Evolutionary conservation across 2,113 vertebrate genomes (phyloP), one percentile per base, ranked within the genome.

Genomic region (Lampris megalopsis): DNA sequence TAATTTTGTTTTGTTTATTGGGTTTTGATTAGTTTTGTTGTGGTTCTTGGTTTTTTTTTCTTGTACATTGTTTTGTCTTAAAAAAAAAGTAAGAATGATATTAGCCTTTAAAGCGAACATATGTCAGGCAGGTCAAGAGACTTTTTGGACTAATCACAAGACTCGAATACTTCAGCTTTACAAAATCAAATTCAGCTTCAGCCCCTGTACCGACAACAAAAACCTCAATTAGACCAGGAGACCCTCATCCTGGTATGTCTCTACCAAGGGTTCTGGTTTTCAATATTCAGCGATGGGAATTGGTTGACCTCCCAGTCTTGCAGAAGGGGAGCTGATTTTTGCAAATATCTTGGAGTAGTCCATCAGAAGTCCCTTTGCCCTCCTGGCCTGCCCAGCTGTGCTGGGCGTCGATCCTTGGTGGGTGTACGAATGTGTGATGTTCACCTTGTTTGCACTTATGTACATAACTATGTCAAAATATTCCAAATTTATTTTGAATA

Each of bases 391-490:
- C 79, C 86, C 92, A 91, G 94, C 95, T 96, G 96, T 97, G 95
- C 96, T 97, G 95, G 89, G 94, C 94, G 93, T 95, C 66, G 68
- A 86, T 93, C 93, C 95, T 95, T 95, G 94, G 95, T 96, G 94
- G 95, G 95, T 96, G 95, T 96, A 96, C 90, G 96, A 95, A 95
- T 96, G 96, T 97, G 96, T 97, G 93, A 97, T 93, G 95, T 94
- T 96, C 95, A 96, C 94, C 95, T 96, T 95, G 95, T 97, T 97
- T 97, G 96, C 97, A 98, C 97, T 97, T 97, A 95, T 98, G 96
- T 97, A 97, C 93, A 98, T 97, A 97, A 95, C 95, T 93, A 94
- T 94, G 94, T 91, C 95, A 95, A 93, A 95, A 94, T 94, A 93
- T 93, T 96, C 95, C 92, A 94, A 96, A 94, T 94, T 95, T 96